Percentiles rank a stretch among this genome's conserved stretches.
These are phyloP conservation scores for Distichodus sexfasciatus DNA, from an alignment of 2,797 vertebrate species.

Conservation along the genomic window DNA sequence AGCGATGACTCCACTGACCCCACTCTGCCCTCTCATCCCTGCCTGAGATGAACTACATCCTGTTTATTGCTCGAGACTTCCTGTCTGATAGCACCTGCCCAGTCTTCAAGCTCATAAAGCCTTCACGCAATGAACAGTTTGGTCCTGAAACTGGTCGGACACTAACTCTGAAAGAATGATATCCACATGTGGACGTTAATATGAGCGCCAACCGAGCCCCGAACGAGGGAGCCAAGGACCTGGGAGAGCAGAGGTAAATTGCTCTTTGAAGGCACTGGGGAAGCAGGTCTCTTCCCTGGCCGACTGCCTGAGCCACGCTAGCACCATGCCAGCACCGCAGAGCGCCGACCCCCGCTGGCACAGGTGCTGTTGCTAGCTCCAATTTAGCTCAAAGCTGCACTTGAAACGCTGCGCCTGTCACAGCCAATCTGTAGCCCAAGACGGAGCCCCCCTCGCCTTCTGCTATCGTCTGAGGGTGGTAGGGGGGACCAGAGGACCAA, in stretches of 20 bases:
- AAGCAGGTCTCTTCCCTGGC: conserved; percentile 37
- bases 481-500: no score
- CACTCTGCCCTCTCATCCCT: conserved; percentile 47
- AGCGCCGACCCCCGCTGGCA: conserved; percentile 56
- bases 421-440: conserved; percentile 68
- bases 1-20: conserved; percentile 73
- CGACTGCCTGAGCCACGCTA: conserved; percentile 33
- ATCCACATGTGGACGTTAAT: no score
- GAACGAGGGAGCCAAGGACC: conserved; percentile 20
- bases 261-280: conserved; percentile 72
- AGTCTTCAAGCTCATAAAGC: conserved; percentile 29
- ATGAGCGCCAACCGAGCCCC: conserved; percentile 17
- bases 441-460: conserved; percentile 67
- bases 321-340: conserved; percentile 26
- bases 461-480: no score
- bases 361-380: conserved; percentile 78
- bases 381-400: conserved; percentile 77
- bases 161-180: no score
- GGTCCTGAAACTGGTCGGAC: no score
- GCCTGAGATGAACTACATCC: conserved; percentile 65
- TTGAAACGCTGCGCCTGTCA: conserved; percentile 75
- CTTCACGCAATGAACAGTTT: no score
- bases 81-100: conserved; percentile 38
- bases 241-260: conserved; percentile 68
- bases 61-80: conserved; percentile 27